A percentile compares a stretch with the other conserved stretches of the same genome.
phyloP scores from a whole-genome alignment of 2,113 vertebrate genomes.

The pig (Sus scrofa) region T2T-Sscrofa CM000817.6:21221001-21221500 shows the following conservation, averaged over 20 bases:
- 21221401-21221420: neutral
- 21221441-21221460: neutral
- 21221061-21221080: conserved; percentile 5
- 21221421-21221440: neutral
- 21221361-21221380: too few relatives aligned
- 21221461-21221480: too few relatives aligned
- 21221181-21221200: neutral
- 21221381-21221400: neutral
- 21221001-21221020: neutral
- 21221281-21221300: neutral
- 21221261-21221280: neutral
- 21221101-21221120: neutral
- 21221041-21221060: conserved; percentile 6
- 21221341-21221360: neutral
- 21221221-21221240: neutral
- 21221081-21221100: neutral
- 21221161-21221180: neutral
- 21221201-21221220: neutral
- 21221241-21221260: neutral
- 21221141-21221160: neutral
- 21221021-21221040: neutral
- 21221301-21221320: neutral
- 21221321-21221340: neutral
- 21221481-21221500: too few relatives aligned
- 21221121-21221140: neutral